Percentiles rank a stretch among this genome's conserved stretches.
Evolutionary conservation across 1,140 invertebrate genomes (phyloP).

Genomic region (Leptoteleia sp.): DNA sequence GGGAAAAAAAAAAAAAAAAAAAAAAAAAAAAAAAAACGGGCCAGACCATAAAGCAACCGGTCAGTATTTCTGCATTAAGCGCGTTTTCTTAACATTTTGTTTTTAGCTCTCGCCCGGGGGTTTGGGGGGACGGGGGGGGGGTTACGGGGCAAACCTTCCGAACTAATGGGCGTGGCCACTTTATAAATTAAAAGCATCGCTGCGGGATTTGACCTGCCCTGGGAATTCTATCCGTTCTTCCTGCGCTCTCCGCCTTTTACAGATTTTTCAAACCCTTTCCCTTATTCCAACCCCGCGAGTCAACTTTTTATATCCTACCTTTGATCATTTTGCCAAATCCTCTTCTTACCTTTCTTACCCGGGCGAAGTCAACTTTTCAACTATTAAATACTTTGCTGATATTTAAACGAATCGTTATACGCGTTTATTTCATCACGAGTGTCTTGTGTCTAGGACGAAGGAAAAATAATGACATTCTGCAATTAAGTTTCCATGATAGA

Average conservation of each 20-base stretch:
- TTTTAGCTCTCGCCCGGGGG: conserved; percentile 22
- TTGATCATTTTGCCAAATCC: conserved; percentile 55
- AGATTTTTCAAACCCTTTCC: conserved; percentile 64
- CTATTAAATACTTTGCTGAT: conserved; percentile 43
- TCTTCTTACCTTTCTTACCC: conserved; percentile 17
- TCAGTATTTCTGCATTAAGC: conserved; percentile 47
- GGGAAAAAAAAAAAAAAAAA: no score
- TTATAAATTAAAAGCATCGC: conserved; percentile 68
- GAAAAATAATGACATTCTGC: no score
- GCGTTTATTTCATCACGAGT: conserved; percentile 15
- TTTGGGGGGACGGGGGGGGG: no score
- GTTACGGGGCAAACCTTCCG: conserved; percentile 57
- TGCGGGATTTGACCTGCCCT: conserved; percentile 59
- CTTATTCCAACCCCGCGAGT: conserved; percentile 33
- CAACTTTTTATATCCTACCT: conserved; percentile 55
- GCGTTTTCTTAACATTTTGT: conserved; percentile 50
- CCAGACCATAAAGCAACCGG: no score
- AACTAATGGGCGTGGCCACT: conserved; percentile 68
- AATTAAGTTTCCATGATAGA: no score
- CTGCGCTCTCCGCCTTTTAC: conserved; percentile 60
- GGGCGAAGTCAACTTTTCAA: conserved; percentile 33
- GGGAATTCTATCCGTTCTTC: conserved; percentile 59
- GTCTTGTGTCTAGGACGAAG: conserved; percentile 17
- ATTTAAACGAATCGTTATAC: conserved; percentile 39
- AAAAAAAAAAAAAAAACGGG: no score